Evolutionary conservation across 2,797 vertebrate species (phyloP), one percentile per base, ranked within the genome.

Genomic region (Caiman crocodilus): DNA sequence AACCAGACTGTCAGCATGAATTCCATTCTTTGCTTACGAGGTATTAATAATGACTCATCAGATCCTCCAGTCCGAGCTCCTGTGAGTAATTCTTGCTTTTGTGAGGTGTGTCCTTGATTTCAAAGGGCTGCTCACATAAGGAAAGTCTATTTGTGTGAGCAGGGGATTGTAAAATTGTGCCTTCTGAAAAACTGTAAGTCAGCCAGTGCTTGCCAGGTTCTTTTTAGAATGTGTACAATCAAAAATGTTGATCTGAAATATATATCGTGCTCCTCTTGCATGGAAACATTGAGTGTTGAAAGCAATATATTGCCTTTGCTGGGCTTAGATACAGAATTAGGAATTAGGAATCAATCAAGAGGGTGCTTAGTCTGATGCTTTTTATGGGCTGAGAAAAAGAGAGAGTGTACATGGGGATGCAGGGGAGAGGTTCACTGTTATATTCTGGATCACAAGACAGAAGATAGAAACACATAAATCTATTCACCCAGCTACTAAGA

Each of bases 191-290:
- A 65, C 90, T 42, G 25, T 25, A 69, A 18, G 79, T 69, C 18
- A 30, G 23, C 59, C 85, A 50, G 14, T 5, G 26, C 5, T 56
- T 79, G 59, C 64, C 30, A 14, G 3, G 82, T 79, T 67, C 79
- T 84, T 42, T 9, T 56, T 61, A 83, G 87, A 87, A 91, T 88
- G 78, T 65, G 28, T 69, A 76, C 57, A 42, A 75, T 75, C 50
- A 59, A 88, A 95, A 77, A 83, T 94, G 94, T 14, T 88, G 92
- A 93, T 91, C 93, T 94, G 60, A 93, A 83, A 85, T 20, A 86
- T 60, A 30, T 20, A 82, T 17, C 8, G 59, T 92, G 85, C 92
- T 58, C 35, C 79, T 91, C 84, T 5, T 14, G 60, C 93, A 57
- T 63, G 8, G 58, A 92, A 59, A 20, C 1, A 13, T 84, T 69